Base-by-base conservation (phyloP, 2,888 invertebrate genomes). In the Netelia fuscicornis region DNA sequence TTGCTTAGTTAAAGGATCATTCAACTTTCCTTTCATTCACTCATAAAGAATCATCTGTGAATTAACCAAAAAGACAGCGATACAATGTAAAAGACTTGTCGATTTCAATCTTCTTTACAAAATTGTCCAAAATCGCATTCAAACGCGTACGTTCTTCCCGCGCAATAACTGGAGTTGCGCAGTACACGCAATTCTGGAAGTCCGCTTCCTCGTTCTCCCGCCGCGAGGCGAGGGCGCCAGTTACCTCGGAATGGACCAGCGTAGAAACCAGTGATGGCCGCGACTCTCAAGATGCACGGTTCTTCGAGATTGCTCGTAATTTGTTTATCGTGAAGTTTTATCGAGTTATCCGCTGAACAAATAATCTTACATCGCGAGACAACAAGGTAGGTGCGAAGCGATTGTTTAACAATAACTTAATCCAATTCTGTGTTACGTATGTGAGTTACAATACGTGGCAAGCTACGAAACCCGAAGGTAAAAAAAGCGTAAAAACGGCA, bases 201-300 rank as follows among this genome's bases (percentile, higher is more conserved):
- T 56, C 76, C 68, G 42, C 85, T 86, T 88, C 89, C 85, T 56
- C 81, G 88, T 90, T 89, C 87, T 79, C 67, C 42, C 71, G 86
- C 89, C 77, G 77, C 77, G 60, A 76, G 74, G 52, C 60, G 89
- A 87, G 87, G 83, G 96, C 96, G 64, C 95, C 95, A 88, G 95
- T 30, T 52, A 62, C 96, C 95, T 96, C 96, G 64, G 93, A 95
- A 30, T 94, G 68, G 94, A 94, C 65, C 91, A 87, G 87, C 81
- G 87, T 85, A 86, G 71, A 87, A 85, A 81, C 87, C 90, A 91
- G 91, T 92, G 90, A 92, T 92, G 92, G 92, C 91, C 90, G 90
- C 87, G 87, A 87, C 86, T 86, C 88, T 88, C 86, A 83, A 87
- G 90, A 90, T 87, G 90, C 81, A 88, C 87, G 88, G 88, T 89